Conservation (phyloP, 92 coral and sea anemone genomes). For the Epizoanthus rinbou region DNA sequence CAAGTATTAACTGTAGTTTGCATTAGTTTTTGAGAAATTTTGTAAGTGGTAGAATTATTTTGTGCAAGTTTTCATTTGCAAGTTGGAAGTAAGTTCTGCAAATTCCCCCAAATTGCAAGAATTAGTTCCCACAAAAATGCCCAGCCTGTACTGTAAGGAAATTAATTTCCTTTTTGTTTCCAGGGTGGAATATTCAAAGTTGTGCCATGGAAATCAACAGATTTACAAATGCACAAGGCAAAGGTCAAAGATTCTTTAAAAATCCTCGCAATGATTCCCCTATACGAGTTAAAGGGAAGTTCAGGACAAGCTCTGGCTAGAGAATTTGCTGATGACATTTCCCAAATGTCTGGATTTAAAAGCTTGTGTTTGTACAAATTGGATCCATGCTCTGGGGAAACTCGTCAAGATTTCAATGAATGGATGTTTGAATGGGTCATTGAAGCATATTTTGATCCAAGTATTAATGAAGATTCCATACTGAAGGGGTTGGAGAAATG, state of each 20-base stretch:
- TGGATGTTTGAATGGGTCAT: slow-evolving; percentile 83
- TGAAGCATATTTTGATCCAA: slow-evolving; percentile 71
- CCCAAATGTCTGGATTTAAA: slow-evolving; percentile 62
- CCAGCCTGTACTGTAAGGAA: no score
- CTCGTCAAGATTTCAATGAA: slow-evolving; percentile 15
- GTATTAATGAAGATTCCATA: slow-evolving; percentile 46
- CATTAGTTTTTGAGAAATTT: no score
- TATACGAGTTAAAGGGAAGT: slow-evolving; percentile 9
- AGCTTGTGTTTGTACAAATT: slow-evolving; percentile 74
- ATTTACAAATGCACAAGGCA: slow-evolving; percentile 54
- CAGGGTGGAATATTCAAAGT: slow-evolving; percentile 79
- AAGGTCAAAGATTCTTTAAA: slow-evolving; percentile 62
- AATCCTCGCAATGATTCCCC: slow-evolving; percentile 77
- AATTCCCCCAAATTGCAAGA: no score
- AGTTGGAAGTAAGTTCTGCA: no score
- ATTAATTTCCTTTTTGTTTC: neutral
- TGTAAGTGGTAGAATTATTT: no score
- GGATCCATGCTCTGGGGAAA: slow-evolving; percentile 67
- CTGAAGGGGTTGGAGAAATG: slow-evolving; percentile 56
- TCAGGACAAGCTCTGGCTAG: slow-evolving; percentile 49
- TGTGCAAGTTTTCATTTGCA: no score
- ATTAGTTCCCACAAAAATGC: no score
- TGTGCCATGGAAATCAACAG: slow-evolving; percentile 45
- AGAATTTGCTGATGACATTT: slow-evolving; percentile 55
- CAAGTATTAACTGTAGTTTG: no score